Conservation (phyloP, 2,113 vertebrate genomes). For the Sylvilagus bachmani region DNA sequence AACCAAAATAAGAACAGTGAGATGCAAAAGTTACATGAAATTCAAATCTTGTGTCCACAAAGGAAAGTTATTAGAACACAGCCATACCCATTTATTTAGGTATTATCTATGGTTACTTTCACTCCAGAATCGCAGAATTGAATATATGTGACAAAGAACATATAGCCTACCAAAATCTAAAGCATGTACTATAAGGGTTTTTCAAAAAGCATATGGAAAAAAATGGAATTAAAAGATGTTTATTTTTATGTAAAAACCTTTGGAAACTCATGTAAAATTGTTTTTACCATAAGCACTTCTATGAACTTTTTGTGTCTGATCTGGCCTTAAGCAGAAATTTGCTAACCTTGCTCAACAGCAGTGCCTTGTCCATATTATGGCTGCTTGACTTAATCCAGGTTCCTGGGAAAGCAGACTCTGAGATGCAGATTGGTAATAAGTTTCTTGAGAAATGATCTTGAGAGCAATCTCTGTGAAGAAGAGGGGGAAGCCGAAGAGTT, state of each 20-base stretch:
- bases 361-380: neutral
- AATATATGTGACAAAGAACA: neutral
- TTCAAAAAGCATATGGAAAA: too few species aligned
- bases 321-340: neutral
- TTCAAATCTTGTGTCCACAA: slow-evolving; percentile 26
- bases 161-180: neutral
- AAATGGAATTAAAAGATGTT: too few species aligned
- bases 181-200: neutral
- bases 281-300: too few species aligned
- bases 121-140: neutral
- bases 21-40: neutral
- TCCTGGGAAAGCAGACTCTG: neutral
- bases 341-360: neutral
- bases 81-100: neutral
- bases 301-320: too few species aligned
- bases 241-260: too few species aligned
- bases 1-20: neutral
- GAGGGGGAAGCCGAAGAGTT: neutral
- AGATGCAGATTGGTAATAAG: neutral
- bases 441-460: neutral
- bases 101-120: slow-evolving; percentile 2
- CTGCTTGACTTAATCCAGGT: neutral
- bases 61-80: neutral
- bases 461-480: neutral
- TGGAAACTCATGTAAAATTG: too few species aligned